Evolutionary conservation across 2,888 invertebrate species (phyloP), one percentile per base, ranked within the genome.

Genomic region (Asteroscopus sphinx): DNA sequence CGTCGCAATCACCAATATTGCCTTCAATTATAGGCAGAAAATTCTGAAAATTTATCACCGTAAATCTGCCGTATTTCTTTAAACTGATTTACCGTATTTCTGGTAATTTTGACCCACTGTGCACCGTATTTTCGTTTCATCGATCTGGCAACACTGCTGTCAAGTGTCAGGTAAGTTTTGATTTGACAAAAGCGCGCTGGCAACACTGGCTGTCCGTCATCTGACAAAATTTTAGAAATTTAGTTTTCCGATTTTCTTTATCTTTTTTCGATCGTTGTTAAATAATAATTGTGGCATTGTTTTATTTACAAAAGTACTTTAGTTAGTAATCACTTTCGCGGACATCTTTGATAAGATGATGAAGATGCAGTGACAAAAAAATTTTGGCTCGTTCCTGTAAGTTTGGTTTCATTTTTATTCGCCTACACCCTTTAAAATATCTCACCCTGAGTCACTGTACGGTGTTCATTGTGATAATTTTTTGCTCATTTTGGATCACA

Each of bases 341-440:
- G 3, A 21, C 6, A 30, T 37, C n/a, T n/a, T 11, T 21, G 6
- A 3, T 25, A 3, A 47, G 21, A n/a, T 41, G 47, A 47, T n/a
- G n/a, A n/a, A n/a, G n/a, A 68, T 68, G 73, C 53, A 46, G 67
- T 66, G 66, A 60, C 60, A 33, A 36, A 48, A 36, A 36, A 52
- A 42, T 36, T 28, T 16, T 40, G 46, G 42, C 40, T 33, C 12
- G n/a, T 16, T 49, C 28, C 39, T 60, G 66, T 69, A 46, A 64
- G 73, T 62, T 0, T 39, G 12, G 15, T 51, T 45, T 44, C 12
- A 16, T 41, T 57, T 53, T 59, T 39, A 46, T 37, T 70, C 59
- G 70, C 25, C 69, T 59, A 59, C 67, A 68, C 67, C 67, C 68
- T 39, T 4, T 60, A 17, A n/a, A 17, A 17, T 12, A 37, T 9